Percentiles rank a stretch among this genome's conserved stretches.
These are phyloP conservation scores for Pseudomyrmex concolor DNA, from an alignment of 1,140 invertebrate genomes.

Conservation along the genomic window DNA sequence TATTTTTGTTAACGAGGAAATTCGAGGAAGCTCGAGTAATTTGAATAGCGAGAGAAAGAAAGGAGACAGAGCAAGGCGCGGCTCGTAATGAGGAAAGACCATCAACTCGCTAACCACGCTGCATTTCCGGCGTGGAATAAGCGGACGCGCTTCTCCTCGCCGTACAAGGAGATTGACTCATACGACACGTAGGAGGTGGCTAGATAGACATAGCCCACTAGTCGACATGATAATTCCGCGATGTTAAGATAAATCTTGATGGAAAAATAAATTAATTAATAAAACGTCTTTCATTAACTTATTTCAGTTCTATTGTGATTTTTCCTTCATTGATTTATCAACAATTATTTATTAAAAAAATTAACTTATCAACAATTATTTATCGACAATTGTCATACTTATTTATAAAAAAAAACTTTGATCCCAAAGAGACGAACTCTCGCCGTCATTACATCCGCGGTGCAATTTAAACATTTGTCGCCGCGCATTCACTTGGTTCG, in stretches of 20 bases:
- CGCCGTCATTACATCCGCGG: no score
- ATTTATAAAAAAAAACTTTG: no score
- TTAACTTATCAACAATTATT: no score
- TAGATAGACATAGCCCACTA: slow-evolving; percentile 68
- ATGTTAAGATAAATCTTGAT: neutral
- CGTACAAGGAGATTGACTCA: slow-evolving; percentile 78
- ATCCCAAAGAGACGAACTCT: neutral
- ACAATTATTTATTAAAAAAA: no score
- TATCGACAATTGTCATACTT: no score
- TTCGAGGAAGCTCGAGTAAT: neutral
- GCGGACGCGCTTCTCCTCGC: slow-evolving; percentile 46
- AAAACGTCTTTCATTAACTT: no score
- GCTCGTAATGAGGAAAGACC: slow-evolving; percentile 64
- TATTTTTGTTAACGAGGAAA: neutral
- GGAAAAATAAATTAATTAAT: neutral
- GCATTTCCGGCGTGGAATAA: slow-evolving; percentile 61
- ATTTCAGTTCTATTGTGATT: no score
- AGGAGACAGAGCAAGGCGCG: slow-evolving; percentile 46
- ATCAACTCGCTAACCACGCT: slow-evolving; percentile 53
- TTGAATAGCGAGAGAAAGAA: neutral
- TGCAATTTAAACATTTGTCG: neutral
- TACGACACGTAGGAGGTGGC: slow-evolving; percentile 74
- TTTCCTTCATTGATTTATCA: no score
- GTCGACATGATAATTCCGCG: slow-evolving; percentile 36
- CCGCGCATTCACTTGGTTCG: neutral